Evolutionary conservation across 2,888 invertebrate genomes (phyloP), one percentile per base, ranked within the genome.

Genomic region (Eudemis profundana): DNA sequence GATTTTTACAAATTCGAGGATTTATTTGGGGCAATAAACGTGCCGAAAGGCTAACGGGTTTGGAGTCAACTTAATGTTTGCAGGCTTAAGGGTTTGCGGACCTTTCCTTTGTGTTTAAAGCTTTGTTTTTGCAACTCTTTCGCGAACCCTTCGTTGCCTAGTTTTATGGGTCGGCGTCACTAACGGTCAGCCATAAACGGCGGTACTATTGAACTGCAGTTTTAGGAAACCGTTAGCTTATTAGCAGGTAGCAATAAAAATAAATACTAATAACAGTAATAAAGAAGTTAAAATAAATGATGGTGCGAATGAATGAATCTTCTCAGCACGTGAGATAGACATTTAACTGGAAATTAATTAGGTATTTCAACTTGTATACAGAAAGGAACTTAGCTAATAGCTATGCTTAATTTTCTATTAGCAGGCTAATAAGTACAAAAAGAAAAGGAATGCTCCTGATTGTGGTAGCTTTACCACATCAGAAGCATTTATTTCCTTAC

Each of bases 1-100:
- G 63, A 50, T 33, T 65, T 69, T 66, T 59, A 69, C 68, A 68
- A 66, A 71, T 74, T 71, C 68, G 64, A 61, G 54, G 66, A 70
- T 73, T 85, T 85, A 78, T 83, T 82, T 76, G 74, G 74, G 70
- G 82, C 76, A 85, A 85, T 89, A 87, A 86, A 80, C 72, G 76
- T 76, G 67, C 47, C 71, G 62, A 66, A 69, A 65, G 69, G 81
- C 64, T 82, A 83, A 85, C 83, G 80, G 83, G 74, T 74, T 74
- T 50, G 40, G 71, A 72, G 74, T 67, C 74, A 76, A 74, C 57
- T 36, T 42, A 74, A 76, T 75, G 76, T 76, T 36, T 50, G 36
- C 46, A 53, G 59, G 42, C 53, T 46, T 54, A 53, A 54, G 69
- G 70, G 70, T 74, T 78, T 75, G 78, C 76, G 73, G 72, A 57